These are phyloP conservation scores for Thunnus albacares DNA, from an alignment of 2,797 vertebrate genomes.

Conservation along the genomic window DNA sequence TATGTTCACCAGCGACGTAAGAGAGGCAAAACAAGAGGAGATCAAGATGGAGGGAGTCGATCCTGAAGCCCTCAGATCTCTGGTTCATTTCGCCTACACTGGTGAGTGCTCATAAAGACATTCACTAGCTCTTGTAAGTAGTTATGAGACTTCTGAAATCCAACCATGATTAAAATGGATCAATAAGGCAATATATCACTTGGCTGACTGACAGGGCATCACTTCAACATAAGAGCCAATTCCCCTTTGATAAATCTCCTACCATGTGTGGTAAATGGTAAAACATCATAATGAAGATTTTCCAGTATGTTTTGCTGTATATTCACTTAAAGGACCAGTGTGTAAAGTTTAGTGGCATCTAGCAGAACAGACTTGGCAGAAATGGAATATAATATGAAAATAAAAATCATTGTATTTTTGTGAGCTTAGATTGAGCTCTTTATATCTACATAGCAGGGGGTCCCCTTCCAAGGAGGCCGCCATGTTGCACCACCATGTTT, in stretches of 20 bases:
- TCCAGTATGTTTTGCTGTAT: neutral
- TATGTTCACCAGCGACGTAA: constrained; percentile 98
- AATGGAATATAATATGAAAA: too few relatives aligned
- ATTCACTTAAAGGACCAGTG: too few relatives aligned
- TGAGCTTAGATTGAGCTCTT: too few relatives aligned
- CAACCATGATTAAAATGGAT: constrained; percentile 72
- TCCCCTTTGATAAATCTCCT: constrained; percentile 28
- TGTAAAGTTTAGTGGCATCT: too few relatives aligned
- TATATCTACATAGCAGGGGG: too few relatives aligned
- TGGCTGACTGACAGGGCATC: constrained; percentile 18
- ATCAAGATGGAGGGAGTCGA: constrained; percentile 98
- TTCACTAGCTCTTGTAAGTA: constrained; percentile 66
- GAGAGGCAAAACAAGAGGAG: constrained; percentile 97
- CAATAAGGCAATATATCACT: constrained; percentile 57
- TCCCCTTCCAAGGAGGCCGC: too few relatives aligned
- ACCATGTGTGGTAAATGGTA: neutral
- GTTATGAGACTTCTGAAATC: constrained; percentile 62
- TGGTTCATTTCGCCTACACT: constrained; percentile 97
- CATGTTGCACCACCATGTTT: too few relatives aligned
- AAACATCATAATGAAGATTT: constrained; percentile 1
- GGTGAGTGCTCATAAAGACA: constrained; percentile 87
- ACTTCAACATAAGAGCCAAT: constrained; percentile 29
- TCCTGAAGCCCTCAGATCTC: constrained; percentile 92
- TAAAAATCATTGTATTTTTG: too few relatives aligned
- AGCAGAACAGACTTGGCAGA: too few relatives aligned